Evolutionary conservation across 2,113 vertebrate species (phyloP).

Genomic region (Crotalus tigris): DNA sequence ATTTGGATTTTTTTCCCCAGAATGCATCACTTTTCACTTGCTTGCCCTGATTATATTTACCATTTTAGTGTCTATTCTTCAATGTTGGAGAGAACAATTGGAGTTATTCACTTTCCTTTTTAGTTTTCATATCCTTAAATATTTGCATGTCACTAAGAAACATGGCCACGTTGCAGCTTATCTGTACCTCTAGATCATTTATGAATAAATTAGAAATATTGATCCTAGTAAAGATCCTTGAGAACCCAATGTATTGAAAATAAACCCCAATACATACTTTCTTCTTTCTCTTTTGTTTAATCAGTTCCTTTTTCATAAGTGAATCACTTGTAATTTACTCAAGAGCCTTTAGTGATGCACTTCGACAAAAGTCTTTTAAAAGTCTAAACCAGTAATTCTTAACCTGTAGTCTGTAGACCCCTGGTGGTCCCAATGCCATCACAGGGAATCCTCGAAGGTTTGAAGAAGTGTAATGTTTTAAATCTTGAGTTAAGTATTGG

Average conservation of each 20-base stretch:
- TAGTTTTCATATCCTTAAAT: neutral
- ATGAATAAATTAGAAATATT: neutral
- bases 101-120: neutral
- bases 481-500: too few species aligned
- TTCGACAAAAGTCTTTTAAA: neutral
- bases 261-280: neutral
- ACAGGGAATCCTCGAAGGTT: too few species aligned
- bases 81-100: neutral
- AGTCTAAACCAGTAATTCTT: neutral
- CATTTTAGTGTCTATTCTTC: neutral
- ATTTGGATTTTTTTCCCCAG: neutral
- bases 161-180: neutral
- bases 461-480: too few species aligned
- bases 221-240: neutral
- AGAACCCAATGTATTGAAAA: neutral
- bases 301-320: neutral
- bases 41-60: neutral
- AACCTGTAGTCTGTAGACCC: too few species aligned
- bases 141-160: neutral
- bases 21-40: neutral
- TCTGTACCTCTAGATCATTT: neutral
- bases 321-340: neutral
- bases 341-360: neutral
- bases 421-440: too few species aligned
- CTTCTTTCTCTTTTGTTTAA: neutral